Evolutionary conservation across 2,888 invertebrate genomes (phyloP).

Genomic region (Tiliacea aurago): DNA sequence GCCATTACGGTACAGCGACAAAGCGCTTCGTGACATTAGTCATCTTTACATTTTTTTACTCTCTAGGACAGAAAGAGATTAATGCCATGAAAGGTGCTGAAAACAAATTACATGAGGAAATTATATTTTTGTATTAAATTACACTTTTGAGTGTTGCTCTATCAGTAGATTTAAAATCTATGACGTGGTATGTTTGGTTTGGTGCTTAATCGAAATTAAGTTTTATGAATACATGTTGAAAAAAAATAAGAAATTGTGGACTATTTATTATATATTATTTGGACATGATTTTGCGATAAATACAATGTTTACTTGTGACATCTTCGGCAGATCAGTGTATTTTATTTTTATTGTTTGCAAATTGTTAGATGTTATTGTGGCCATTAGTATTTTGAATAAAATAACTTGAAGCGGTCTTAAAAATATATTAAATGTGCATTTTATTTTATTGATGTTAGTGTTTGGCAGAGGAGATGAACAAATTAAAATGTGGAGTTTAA

Average conservation of each 20-base stretch:
- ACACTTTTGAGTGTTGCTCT: conserved; percentile 57
- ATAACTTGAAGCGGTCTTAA: conserved; percentile 49
- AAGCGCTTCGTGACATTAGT: conserved; percentile 40
- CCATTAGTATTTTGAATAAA: conserved; percentile 80
- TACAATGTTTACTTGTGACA: conserved; percentile 57
- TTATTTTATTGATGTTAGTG: conserved; percentile 60
- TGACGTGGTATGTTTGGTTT: conserved; percentile 74
- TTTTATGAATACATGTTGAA: conserved; percentile 62
- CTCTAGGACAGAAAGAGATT: conserved; percentile 28
- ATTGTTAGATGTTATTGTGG: conserved; percentile 75
- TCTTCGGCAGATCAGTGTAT: conserved; percentile 59
- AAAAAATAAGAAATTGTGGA: conserved; percentile 57
- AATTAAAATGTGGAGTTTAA: conserved; percentile 56
- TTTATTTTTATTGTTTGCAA: conserved; percentile 60
- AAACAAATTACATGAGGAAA: conserved; percentile 29
- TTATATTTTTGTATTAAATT: conserved; percentile 64
- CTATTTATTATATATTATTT: conserved; percentile 64
- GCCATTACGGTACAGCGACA: conserved; percentile 17
- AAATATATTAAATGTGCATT: conserved; percentile 64
- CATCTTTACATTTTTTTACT: conserved; percentile 31
- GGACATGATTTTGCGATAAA: conserved; percentile 58
- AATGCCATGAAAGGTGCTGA: conserved; percentile 42
- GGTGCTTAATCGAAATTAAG: conserved; percentile 73
- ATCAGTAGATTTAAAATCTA: conserved; percentile 72
- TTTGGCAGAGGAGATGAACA: conserved; percentile 79